phyloP scores from a whole-genome alignment of 2,797 vertebrate genomes.

The Lepus townsendii region DNA sequence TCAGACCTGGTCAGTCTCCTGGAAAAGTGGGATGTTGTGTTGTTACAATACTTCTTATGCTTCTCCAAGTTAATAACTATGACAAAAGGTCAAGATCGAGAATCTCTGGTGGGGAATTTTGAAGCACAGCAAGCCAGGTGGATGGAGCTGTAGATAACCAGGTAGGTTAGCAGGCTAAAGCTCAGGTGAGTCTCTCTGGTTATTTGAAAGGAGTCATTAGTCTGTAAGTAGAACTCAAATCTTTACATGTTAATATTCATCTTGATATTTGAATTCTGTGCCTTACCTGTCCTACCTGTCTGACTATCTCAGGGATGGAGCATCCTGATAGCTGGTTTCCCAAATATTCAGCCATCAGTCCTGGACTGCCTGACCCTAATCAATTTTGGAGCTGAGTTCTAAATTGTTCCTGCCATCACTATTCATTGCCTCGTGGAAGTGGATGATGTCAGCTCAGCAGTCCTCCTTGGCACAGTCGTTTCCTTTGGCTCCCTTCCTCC shows the following conservation, averaged over 20 bases:
- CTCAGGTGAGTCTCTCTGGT: background rate
- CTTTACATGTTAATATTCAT: background rate
- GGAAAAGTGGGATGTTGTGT: slow-evolving; percentile 77
- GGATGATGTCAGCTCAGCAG: background rate
- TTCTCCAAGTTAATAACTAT: slow-evolving; percentile 67
- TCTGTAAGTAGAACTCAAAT: background rate
- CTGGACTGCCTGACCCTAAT: no score
- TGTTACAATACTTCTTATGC: slow-evolving; percentile 78
- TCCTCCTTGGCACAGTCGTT: background rate
- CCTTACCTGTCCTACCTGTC: background rate
- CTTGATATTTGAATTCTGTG: background rate
- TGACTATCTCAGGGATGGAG: background rate
- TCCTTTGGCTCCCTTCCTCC: background rate
- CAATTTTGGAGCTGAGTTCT: background rate
- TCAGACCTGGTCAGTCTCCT: slow-evolving; percentile 80
- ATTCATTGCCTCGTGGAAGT: background rate
- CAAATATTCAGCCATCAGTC: background rate
- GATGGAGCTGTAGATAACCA: no score
- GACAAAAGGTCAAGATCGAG: background rate
- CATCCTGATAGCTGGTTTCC: background rate
- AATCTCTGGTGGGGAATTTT: background rate
- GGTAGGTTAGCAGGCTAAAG: background rate
- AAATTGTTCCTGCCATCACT: background rate
- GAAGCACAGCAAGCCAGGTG: background rate
- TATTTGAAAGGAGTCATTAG: background rate